These are phyloP conservation scores for Australoheros facetus DNA, from an alignment of 2,797 vertebrate genomes.

Conservation along the genomic window DNA sequence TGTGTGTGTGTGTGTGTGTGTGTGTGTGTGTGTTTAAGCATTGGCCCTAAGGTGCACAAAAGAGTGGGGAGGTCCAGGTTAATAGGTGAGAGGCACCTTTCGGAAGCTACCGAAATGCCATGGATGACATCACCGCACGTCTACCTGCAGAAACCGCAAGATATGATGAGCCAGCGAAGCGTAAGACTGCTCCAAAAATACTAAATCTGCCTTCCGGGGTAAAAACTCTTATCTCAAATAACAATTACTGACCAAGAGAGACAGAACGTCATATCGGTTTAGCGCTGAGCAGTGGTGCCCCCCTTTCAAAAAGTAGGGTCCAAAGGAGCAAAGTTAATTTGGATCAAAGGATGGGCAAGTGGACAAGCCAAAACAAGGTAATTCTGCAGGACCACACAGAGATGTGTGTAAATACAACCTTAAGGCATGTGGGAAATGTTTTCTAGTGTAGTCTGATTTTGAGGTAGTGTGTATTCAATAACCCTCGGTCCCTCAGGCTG, in stretches of 20 bases:
- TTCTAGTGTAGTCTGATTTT: not conserved
- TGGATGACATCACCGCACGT: conserved; percentile 50
- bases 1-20: not conserved
- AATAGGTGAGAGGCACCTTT: conserved; percentile 42
- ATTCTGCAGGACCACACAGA: conserved; percentile 21
- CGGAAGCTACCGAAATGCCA: conserved; percentile 58
- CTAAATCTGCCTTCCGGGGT: conserved; percentile 58
- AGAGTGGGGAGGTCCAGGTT: conserved; percentile 31
- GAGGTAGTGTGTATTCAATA: conserved; percentile 11
- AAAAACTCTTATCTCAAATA: conserved; percentile 63
- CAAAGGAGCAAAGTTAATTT: conserved; percentile 59
- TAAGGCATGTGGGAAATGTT: conserved; percentile 23
- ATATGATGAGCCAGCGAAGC: conserved; percentile 51
- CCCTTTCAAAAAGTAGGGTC: conserved; percentile 36
- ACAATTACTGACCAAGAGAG: conserved; percentile 72
- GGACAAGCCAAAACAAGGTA: conserved; percentile 54
- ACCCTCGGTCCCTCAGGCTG: not conserved
- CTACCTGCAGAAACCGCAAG: conserved; percentile 59
- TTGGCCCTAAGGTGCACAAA: not conserved
- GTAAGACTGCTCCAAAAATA: conserved; percentile 56
- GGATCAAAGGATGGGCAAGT: conserved; percentile 51
- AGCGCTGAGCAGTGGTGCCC: conserved; percentile 31
- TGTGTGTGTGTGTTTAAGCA: not conserved
- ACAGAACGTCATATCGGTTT: conserved; percentile 74
- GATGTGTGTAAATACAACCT: conserved; percentile 8